Percentiles rank a stretch among this genome's conserved stretches.
Conservation (phyloP, 1,140 invertebrate genomes). For the Aphelenchoides besseyi region DNA sequence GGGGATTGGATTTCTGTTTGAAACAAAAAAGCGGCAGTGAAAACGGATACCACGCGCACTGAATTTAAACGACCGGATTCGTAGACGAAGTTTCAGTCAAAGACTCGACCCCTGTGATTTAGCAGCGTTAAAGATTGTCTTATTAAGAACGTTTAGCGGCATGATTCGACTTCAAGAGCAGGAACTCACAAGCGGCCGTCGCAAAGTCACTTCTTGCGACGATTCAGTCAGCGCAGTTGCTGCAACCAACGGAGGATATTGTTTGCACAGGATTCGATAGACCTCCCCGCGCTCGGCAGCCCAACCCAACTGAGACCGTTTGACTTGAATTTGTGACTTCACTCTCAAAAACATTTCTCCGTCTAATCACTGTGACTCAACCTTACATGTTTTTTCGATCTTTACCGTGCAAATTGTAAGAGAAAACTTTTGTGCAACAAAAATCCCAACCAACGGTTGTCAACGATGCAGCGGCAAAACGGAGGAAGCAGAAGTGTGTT, state of each 20-base stretch:
- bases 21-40: background rate
- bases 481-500: constrained; percentile 6
- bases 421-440: too few species aligned
- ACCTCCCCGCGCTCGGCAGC: background rate
- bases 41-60: background rate
- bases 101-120: background rate
- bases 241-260: background rate
- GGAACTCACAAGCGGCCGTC: background rate
- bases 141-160: too few species aligned
- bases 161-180: background rate
- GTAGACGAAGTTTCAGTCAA: background rate
- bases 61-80: background rate
- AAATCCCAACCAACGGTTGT: too few species aligned
- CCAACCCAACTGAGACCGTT: background rate
- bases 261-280: constrained; percentile 5
- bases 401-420: background rate
- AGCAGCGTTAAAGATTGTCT: too few species aligned
- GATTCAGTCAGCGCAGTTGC: background rate
- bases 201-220: background rate
- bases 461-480: too few species aligned
- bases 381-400: background rate
- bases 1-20: background rate
- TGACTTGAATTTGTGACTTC: background rate
- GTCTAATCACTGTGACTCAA: too few species aligned
- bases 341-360: background rate